phyloP scores from a whole-genome alignment of 2,888 invertebrate species.

The Amphipoea lucens region DNA sequence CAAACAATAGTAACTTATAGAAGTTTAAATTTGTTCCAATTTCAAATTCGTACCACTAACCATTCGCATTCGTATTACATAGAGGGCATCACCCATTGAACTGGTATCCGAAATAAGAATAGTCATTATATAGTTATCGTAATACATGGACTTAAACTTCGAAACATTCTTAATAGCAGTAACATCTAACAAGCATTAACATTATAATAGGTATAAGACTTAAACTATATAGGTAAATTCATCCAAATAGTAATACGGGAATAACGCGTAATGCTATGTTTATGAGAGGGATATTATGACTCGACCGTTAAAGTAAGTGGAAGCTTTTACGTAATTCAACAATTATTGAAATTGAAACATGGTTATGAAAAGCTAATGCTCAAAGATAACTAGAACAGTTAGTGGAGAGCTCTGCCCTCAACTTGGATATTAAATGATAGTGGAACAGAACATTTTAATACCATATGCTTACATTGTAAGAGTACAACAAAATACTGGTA shows the following conservation, averaged over 20 bases:
- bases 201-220: constrained; percentile 48
- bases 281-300: background rate
- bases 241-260: constrained; percentile 53
- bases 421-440: background rate
- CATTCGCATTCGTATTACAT: constrained; percentile 29
- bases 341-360: background rate
- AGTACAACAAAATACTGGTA: constrained; percentile 23
- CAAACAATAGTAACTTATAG: constrained; percentile 41
- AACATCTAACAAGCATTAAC: constrained; percentile 64
- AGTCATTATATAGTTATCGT: constrained; percentile 23
- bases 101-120: constrained; percentile 35
- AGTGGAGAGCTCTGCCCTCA: background rate
- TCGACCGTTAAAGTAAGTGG: constrained; percentile 13
- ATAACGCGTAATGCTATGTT: constrained; percentile 22
- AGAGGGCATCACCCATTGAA: constrained; percentile 25
- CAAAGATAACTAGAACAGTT: background rate
- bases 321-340: constrained; percentile 4
- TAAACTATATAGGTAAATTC: constrained; percentile 58
- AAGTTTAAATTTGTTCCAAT: constrained; percentile 61
- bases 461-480: constrained; percentile 17
- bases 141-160: constrained; percentile 36
- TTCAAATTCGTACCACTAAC: constrained; percentile 49
- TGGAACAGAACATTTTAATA: background rate
- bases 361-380: background rate
- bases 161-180: constrained; percentile 50